Base-by-base conservation (phyloP, 2,113 vertebrate species). In the Osmerus eperlanus region DNA sequence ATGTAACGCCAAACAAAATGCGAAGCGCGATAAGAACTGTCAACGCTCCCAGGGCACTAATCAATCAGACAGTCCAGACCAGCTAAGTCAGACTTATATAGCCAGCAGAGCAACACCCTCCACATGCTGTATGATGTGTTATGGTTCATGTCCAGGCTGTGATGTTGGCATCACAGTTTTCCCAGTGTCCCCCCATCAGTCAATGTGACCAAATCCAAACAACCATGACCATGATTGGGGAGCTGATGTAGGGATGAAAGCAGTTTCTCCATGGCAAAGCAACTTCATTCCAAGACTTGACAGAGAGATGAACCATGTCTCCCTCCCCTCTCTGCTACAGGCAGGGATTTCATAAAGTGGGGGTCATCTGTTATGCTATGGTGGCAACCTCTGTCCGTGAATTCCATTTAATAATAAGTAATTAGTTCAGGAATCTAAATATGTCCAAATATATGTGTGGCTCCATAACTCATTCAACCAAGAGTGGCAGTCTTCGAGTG, bases 1-100 rank as follows among this genome's bases (percentile, higher is more conserved):
- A 53, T 18, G 41, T 13, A 32, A 74, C 56, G 78, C 85, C 85
- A 88, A 85, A 71, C 54, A 72, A 81, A 89, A 84, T 63, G 76
- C 65, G 29, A 74, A 19, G 12, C 55, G 28, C 55, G 76, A 87
- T 85, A 81, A 88, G 68, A 79, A 74, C 65, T 56, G 36, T 83
- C 18, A 56, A 67, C 56, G 51, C 55, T 73, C 56, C 55, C 59
- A 76, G 70, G 36, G 41, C 67, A 75, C 80, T 75, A 60, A 82
- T 83, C 72, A 80, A 69, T 74, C 67, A 68, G 29, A 53, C 21
- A 19, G 36, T 79, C 58, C 62, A 74, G n/a, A 73, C 59, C 11
- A 78, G 71, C 32, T 25, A 73, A 63, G 36, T 19, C 41, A 65
- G 25, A 18, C 56, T 23, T 18, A 52, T 73, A 28, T 29, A 41